A percentile compares a stretch with the other conserved stretches of the same genome.
Evolutionary conservation across 2,888 invertebrate genomes (phyloP).

Genomic region (Dicycla oo): DNA sequence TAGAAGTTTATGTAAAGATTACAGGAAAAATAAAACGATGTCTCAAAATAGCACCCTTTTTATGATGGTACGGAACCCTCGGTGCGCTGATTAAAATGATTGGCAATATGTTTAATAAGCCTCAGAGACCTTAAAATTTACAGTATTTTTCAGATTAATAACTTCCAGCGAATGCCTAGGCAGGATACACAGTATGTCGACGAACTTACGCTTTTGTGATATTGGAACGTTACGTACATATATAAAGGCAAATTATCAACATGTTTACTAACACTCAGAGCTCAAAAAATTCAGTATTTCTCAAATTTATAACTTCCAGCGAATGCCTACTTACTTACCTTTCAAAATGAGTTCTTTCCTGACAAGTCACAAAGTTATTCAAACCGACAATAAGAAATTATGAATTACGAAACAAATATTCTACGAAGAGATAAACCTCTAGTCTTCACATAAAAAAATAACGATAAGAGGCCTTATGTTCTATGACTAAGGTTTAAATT

Average conservation of each 20-base stretch:
- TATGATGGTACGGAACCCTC: too few species aligned
- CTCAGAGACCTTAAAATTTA: too few species aligned
- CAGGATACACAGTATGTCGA: too few species aligned
- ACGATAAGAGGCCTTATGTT: not conserved
- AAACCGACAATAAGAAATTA: constrained; percentile 51
- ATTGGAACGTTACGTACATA: too few species aligned
- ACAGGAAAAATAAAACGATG: too few species aligned
- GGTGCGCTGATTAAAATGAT: too few species aligned
- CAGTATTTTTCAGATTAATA: too few species aligned
- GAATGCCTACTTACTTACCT: constrained; percentile 14
- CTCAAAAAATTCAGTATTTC: constrained; percentile 38
- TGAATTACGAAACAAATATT: constrained; percentile 49
- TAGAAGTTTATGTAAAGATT: too few species aligned
- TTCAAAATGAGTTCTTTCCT: constrained; percentile 34
- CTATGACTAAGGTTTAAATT: constrained; percentile 3
- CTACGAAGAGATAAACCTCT: constrained; percentile 10
- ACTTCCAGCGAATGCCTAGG: too few species aligned
- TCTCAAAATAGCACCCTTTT: too few species aligned
- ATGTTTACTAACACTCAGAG: constrained; percentile 20
- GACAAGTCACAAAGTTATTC: constrained; percentile 28
- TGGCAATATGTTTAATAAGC: too few species aligned
- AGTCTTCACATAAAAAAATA: not conserved
- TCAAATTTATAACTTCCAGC: constrained; percentile 1
- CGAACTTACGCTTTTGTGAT: too few species aligned
- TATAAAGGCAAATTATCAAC: not conserved